phyloP scores from a whole-genome alignment of 2,888 invertebrate species.

The Dicranocentrus wangi region DNA sequence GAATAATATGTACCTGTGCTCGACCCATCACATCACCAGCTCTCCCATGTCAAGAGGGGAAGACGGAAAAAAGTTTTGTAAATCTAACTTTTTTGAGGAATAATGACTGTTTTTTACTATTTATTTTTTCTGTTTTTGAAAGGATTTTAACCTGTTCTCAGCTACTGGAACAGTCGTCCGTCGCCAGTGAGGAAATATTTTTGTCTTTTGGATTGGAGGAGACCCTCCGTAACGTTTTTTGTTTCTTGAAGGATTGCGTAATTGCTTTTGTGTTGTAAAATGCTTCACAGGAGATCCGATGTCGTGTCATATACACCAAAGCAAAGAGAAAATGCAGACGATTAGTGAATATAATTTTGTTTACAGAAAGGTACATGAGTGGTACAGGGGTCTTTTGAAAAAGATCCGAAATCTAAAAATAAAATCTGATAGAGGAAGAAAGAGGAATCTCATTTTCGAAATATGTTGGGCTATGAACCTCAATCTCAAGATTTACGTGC shows the following conservation, averaged over 20 bases:
- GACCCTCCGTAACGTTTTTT: background rate
- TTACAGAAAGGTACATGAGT: too few relatives aligned
- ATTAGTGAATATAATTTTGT: too few relatives aligned
- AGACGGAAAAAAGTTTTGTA: slow-evolving; percentile 25
- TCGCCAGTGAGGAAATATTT: slow-evolving; percentile 1
- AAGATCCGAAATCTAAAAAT: background rate
- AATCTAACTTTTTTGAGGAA: slow-evolving; percentile 9
- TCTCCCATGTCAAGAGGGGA: slow-evolving; percentile 30
- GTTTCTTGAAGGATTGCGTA: slow-evolving; percentile 2
- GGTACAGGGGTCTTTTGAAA: background rate
- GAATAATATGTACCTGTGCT: background rate
- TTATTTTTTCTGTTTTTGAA: background rate
- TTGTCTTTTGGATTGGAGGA: background rate
- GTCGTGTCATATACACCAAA: background rate
- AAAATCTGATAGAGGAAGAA: too few relatives aligned
- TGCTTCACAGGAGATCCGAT: background rate
- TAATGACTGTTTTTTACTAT: slow-evolving; percentile 7
- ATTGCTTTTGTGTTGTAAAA: background rate
- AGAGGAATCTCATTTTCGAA: background rate
- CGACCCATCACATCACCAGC: background rate
- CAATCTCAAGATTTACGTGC: too few relatives aligned
- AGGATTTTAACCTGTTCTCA: background rate
- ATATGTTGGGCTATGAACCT: background rate
- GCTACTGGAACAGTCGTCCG: slow-evolving; percentile 13
- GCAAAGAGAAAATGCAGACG: too few relatives aligned